These are phyloP conservation scores for Ophioninae sp. DNA, from an alignment of 2,888 invertebrate genomes.

Conservation along the genomic window DNA sequence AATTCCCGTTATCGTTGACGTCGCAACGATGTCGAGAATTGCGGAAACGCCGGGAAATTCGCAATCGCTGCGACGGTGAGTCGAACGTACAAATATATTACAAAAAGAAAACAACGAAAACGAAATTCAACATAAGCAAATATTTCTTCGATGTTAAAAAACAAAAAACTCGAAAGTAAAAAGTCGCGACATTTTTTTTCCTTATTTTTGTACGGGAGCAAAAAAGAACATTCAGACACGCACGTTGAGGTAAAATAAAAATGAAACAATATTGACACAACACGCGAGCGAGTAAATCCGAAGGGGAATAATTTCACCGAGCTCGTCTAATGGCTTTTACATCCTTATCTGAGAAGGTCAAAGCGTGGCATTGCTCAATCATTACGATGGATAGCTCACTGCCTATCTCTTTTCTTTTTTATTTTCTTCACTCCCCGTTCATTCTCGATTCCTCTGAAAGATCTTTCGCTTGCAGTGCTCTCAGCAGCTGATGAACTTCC, in stretches of 20 bases:
- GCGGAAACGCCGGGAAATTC: not conserved
- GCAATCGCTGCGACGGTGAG: not conserved
- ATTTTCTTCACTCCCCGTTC: not conserved
- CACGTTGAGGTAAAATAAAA: not conserved
- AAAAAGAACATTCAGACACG: not conserved
- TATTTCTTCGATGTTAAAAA: not conserved
- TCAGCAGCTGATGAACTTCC: slow-evolving; percentile 26
- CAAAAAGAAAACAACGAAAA: not conserved
- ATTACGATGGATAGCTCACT: slow-evolving; percentile 6
- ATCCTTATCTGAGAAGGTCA: slow-evolving; percentile 42
- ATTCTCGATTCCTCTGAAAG: not conserved
- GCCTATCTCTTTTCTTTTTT: slow-evolving; percentile 6
- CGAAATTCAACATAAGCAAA: no score
- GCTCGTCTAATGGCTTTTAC: not conserved
- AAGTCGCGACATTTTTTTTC: not conserved
- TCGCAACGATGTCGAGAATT: slow-evolving; percentile 2
- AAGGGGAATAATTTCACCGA: not conserved
- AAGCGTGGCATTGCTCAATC: slow-evolving; percentile 27
- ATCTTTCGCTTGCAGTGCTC: slow-evolving; percentile 12
- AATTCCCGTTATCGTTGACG: not conserved
- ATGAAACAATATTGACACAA: not conserved
- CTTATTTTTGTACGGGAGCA: not conserved
- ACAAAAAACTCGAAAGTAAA: not conserved
- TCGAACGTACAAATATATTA: not conserved
- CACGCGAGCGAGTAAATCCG: not conserved